Percentiles rank a stretch among this genome's conserved stretches.
These are phyloP conservation scores for Tenrec ecaudatus DNA, from an alignment of 2,113 vertebrate genomes.

Conservation along the genomic window DNA sequence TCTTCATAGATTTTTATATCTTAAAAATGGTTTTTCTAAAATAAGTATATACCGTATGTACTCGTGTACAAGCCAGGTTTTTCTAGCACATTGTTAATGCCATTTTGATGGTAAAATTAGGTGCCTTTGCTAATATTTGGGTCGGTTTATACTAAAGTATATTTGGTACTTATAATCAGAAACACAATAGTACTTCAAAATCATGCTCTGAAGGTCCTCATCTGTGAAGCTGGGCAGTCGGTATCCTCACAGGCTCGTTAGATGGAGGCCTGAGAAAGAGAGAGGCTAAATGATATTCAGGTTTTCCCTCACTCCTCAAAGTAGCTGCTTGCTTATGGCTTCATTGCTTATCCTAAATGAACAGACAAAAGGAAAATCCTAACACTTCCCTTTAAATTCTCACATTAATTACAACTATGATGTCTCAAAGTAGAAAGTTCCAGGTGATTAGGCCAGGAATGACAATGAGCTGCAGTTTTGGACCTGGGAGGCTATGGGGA, in stretches of 20 bases:
- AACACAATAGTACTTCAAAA: slow-evolving; percentile 47
- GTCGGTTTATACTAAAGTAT: no score
- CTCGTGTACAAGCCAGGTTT: no score
- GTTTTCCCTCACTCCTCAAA: no score
- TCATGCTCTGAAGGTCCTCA: slow-evolving; percentile 2
- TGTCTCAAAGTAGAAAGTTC: slow-evolving; percentile 23
- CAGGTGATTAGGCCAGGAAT: neutral
- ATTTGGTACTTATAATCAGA: neutral
- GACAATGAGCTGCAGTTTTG: slow-evolving; percentile 20
- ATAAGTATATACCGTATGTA: neutral
- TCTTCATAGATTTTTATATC: neutral
- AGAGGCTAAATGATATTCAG: neutral
- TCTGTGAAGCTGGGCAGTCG: neutral
- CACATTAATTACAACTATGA: neutral
- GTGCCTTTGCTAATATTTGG: neutral
- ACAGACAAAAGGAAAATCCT: slow-evolving; percentile 1
- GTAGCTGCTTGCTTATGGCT: neutral
- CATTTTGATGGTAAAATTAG: no score
- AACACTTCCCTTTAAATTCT: neutral
- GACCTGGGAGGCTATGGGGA: neutral
- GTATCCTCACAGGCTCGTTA: neutral
- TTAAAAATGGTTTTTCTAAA: slow-evolving; percentile 39
- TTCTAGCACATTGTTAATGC: no score
- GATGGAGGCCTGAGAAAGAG: neutral
- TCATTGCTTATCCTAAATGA: slow-evolving; percentile 1